Base-by-base conservation (phyloP, 1,140 invertebrate species). In the Drosophila lini region DNA sequence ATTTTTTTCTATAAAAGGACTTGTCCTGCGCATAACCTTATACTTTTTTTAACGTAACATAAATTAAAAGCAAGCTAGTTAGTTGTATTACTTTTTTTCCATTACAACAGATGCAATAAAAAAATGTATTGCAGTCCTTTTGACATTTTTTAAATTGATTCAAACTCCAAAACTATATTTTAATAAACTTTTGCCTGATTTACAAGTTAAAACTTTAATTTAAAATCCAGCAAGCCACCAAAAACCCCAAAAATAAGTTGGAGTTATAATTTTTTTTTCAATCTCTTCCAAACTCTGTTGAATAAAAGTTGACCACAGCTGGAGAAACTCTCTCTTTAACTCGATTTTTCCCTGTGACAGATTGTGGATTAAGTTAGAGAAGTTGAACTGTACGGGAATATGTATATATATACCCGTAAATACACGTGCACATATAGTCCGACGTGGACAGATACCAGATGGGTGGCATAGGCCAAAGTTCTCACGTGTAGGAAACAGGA, bases 401-500 rank as follows among this genome's bases (percentile, higher is more conserved):
- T 13, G 32, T 25, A 31, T 25, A 38, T 61, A 50, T 36, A 38
- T 50, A 36, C 11, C n/a, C n/a, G 31, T 52, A 52, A n/a, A 28
- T 31, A 48, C 9, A 32, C 13, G 9, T 15, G 19, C 9, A 16
- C 11, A 16, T 19, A 31, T 58, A 63, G 34, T 3, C 19, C 15
- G 60, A 69, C 22, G 62, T 67, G 61, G 62, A 53, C 65, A 69
- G 38, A 69, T 53, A 67, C 16, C 65, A 68, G 60, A 68, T 65
- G 65, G 65, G 45, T 42, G 60, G 45, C 41, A 16, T 31, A 36
- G 61, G 45, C 61, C 65, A 71, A 48, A 71, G 69, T 71, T 73
- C 67, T 31, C 69, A 73, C 52, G 55, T 50, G 52, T 5, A 60
- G 32, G 32, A 38, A 53, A 13, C 31, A 22, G 28, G 28, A 44